These are phyloP conservation scores for Synanceia verrucosa DNA, from an alignment of 2,797 vertebrate genomes.

Conservation along the genomic window DNA sequence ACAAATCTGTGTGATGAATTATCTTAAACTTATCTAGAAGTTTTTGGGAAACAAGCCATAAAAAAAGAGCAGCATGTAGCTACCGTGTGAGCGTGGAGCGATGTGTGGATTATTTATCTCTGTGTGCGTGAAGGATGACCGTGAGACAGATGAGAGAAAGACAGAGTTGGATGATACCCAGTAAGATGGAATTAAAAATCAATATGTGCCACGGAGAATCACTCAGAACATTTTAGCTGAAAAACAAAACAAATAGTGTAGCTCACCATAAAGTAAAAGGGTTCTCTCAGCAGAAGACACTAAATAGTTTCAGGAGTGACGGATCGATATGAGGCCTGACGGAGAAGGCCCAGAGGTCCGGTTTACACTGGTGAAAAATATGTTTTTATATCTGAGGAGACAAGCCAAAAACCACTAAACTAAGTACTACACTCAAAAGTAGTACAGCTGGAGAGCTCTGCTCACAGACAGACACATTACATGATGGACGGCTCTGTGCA, in stretches of 20 bases:
- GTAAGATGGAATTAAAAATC: conserved; percentile 57
- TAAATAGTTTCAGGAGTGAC: conserved; percentile 51
- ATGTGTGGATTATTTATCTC: neutral
- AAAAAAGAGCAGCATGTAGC: neutral
- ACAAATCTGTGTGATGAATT: neutral
- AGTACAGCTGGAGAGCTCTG: conserved; percentile 16
- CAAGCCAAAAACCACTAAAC: conserved; percentile 16
- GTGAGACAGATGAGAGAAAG: conserved; percentile 14
- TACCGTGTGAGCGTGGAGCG: neutral
- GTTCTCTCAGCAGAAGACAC: conserved; percentile 41
- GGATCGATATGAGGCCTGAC: conserved; percentile 51
- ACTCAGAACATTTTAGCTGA: conserved; percentile 57
- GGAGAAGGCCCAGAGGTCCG: conserved; percentile 16
- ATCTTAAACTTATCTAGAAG: neutral
- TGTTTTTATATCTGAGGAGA: conserved; percentile 39
- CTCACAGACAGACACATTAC: conserved; percentile 9
- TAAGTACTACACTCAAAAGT: conserved; percentile 11
- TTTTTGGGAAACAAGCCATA: neutral
- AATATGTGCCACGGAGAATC: conserved; percentile 61
- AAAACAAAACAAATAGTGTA: conserved; percentile 56
- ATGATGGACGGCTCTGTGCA: neutral
- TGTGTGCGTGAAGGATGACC: neutral
- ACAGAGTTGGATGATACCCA: conserved; percentile 32
- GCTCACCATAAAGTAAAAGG: conserved; percentile 50
- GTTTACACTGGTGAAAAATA: conserved; percentile 33